Evolutionary conservation across 2,113 vertebrate species (phyloP).

Genomic region (Panurus biarmicus): DNA sequence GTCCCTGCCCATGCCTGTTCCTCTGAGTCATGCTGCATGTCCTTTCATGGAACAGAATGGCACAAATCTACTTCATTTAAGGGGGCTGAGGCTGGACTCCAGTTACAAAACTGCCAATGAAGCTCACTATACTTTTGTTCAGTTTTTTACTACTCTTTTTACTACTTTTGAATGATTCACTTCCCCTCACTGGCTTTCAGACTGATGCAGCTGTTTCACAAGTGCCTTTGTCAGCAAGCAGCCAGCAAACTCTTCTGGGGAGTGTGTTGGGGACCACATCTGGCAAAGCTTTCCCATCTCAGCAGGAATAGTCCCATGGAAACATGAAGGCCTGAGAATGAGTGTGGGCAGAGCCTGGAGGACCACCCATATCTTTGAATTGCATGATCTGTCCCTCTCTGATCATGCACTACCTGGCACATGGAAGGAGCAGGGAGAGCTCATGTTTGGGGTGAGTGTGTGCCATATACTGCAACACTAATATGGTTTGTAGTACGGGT

Average conservation of each 20-base stretch:
- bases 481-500: neutral
- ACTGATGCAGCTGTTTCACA: neutral
- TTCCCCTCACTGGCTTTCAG: neutral
- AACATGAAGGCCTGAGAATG: neutral
- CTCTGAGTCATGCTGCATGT: neutral
- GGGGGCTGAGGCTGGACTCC: neutral
- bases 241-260: neutral
- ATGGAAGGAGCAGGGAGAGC: neutral
- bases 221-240: neutral
- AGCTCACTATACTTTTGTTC: neutral
- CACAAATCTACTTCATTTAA: neutral
- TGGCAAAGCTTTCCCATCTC: neutral
- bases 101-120: neutral
- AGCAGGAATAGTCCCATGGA: neutral
- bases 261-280: neutral
- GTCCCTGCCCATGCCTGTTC: too few species aligned
- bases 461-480: neutral
- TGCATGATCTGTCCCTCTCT: neutral
- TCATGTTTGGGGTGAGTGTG: rapidly evolving
- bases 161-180: neutral
- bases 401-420: neutral
- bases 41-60: neutral
- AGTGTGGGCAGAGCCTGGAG: neutral
- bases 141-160: neutral
- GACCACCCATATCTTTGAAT: too few species aligned